phyloP scores from a whole-genome alignment of 2,888 invertebrate species.

The Parelbella ahira region DNA sequence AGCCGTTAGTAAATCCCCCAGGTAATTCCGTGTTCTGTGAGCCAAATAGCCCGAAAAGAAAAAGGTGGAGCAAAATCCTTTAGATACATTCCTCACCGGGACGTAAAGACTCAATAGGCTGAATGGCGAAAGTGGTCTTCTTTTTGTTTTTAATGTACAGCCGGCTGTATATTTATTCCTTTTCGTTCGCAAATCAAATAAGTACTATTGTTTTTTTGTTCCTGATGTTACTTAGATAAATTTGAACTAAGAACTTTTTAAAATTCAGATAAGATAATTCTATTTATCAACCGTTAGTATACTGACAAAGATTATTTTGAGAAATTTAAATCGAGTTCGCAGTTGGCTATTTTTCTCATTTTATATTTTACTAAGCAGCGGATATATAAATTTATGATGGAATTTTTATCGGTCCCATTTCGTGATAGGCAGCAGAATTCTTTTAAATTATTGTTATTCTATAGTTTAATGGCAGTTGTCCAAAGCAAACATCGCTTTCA shows the following conservation, averaged over 20 bases:
- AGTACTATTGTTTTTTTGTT: neutral
- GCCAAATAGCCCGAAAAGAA: too few relatives aligned
- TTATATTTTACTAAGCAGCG: conserved; percentile 6
- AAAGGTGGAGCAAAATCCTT: conserved; percentile 3
- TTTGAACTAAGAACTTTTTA: too few relatives aligned
- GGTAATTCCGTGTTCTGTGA: too few relatives aligned
- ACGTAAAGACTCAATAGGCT: conserved; percentile 20
- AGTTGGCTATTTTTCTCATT: too few relatives aligned
- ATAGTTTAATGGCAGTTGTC: conserved; percentile 7
- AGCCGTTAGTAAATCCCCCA: too few relatives aligned
- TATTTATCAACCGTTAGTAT: too few relatives aligned
- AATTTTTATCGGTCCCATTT: conserved; percentile 20
- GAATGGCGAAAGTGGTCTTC: conserved; percentile 18
- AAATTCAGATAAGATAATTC: too few relatives aligned
- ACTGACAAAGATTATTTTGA: too few relatives aligned
- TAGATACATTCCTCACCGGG: conserved; percentile 4
- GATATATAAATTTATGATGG: conserved; percentile 16
- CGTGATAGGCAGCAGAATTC: conserved; percentile 21
- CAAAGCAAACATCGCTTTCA: conserved; percentile 8
- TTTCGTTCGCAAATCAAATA: neutral
- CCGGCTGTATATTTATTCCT: conserved; percentile 10
- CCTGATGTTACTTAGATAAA: too few relatives aligned
- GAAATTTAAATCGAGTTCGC: too few relatives aligned
- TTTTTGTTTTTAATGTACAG: conserved; percentile 14
- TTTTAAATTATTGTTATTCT: conserved; percentile 22